Conservation (phyloP, 2,113 vertebrate species). For the Colistium nudipinnis region DNA sequence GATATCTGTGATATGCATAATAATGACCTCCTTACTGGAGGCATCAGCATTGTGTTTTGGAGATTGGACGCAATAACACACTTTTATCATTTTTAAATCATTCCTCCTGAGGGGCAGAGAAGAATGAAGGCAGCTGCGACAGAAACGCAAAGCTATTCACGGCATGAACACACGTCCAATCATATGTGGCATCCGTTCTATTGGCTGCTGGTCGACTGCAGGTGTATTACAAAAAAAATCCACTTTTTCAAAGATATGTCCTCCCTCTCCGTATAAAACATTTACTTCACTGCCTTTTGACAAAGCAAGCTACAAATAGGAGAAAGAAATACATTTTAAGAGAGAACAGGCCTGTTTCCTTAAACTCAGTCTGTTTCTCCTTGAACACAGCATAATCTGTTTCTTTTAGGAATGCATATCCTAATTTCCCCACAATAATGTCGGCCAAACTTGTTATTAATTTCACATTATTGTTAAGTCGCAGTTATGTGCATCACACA, state of each 20-base stretch:
- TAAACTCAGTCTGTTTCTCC: neutral
- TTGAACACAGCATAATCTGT: neutral
- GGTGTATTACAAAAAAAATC: constrained; percentile 5
- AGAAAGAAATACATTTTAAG: constrained; percentile 12
- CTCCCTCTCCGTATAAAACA: constrained; percentile 10
- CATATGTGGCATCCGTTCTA: constrained; percentile 22
- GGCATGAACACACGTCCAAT: constrained; percentile 30
- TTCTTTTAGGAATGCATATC: neutral
- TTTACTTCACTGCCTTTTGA: neutral
- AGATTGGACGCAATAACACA: constrained; percentile 49
- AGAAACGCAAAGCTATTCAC: constrained; percentile 38
- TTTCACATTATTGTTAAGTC: no score
- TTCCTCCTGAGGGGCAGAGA: constrained; percentile 25
- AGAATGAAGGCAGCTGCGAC: constrained; percentile 5
- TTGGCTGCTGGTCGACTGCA: neutral
- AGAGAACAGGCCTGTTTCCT: neutral
- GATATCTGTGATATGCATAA: constrained; percentile 67
- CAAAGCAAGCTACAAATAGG: constrained; percentile 9
- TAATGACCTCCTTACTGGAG: constrained; percentile 64
- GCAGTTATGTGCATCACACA: no score
- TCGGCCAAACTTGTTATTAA: no score
- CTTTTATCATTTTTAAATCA: constrained; percentile 51
- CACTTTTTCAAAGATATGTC: constrained; percentile 12
- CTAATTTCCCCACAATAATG: neutral
- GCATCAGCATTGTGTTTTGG: constrained; percentile 37